A percentile compares a stretch with the other conserved stretches of the same genome.
phyloP scores from a whole-genome alignment of 1,140 invertebrate genomes.

The Scaptomyza graminum region DNA sequence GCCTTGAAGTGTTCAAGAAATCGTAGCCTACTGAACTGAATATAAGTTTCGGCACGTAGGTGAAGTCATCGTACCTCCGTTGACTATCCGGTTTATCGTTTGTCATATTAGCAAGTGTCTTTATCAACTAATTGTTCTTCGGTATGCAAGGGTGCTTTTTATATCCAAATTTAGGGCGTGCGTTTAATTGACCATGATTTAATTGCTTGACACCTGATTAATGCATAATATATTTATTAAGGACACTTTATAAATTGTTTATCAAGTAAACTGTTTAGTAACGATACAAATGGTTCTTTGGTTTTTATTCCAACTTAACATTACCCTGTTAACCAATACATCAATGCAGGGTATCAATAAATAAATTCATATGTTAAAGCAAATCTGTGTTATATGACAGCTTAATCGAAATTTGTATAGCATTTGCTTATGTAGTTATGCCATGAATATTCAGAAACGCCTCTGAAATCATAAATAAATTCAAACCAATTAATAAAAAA shows the following conservation, averaged over 20 bases:
- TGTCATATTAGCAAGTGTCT: slow-evolving; percentile 16
- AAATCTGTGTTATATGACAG: slow-evolving; percentile 17
- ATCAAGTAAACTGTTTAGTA: neutral
- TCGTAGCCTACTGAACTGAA: slow-evolving; percentile 55
- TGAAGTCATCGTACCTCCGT: slow-evolving; percentile 52
- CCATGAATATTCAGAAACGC: slow-evolving; percentile 62
- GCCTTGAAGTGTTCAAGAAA: slow-evolving; percentile 34
- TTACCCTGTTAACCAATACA: neutral
- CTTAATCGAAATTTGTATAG: slow-evolving; percentile 21
- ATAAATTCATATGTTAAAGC: neutral
- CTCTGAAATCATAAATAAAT: slow-evolving; percentile 58
- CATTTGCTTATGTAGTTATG: slow-evolving; percentile 36
- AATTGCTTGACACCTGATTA: neutral
- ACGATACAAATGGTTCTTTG: too few relatives aligned
- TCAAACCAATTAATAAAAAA: slow-evolving; percentile 67
- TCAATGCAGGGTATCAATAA: neutral
- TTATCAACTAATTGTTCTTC: slow-evolving; percentile 16
- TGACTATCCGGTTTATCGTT: neutral
- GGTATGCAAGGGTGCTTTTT: slow-evolving; percentile 23
- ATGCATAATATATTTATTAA: slow-evolving; percentile 22
- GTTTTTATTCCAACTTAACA: too few relatives aligned
- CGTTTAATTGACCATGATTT: neutral
- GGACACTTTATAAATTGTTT: neutral
- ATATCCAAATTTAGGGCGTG: slow-evolving; percentile 20
- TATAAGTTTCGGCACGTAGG: slow-evolving; percentile 45